A percentile compares a stretch with the other conserved stretches of the same genome.
Evolutionary conservation across 2,888 invertebrate genomes (phyloP).

Genomic region (Bedellia somnulentella): DNA sequence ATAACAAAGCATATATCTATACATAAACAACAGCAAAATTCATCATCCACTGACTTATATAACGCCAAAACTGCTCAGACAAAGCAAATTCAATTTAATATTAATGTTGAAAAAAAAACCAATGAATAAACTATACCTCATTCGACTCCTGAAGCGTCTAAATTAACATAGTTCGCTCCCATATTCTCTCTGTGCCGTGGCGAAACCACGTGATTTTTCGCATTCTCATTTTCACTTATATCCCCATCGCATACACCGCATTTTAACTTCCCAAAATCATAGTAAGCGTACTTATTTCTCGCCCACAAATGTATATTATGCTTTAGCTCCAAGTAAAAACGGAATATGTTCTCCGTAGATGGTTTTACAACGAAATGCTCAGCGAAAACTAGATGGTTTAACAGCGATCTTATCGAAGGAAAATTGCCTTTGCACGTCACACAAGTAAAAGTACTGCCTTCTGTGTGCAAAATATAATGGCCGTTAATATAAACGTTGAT

Average conservation of each 20-base stretch:
- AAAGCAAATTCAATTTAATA: too few relatives aligned
- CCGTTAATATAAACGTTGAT: conserved; percentile 48
- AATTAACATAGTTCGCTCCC: conserved; percentile 28
- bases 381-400: conserved; percentile 39
- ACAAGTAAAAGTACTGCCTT: conserved; percentile 35
- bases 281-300: conserved; percentile 42
- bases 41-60: too few relatives aligned
- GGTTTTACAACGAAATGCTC: conserved; percentile 35
- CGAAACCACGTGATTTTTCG: conserved; percentile 43
- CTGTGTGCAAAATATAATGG: conserved; percentile 34
- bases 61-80: too few relatives aligned
- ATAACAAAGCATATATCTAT: too few relatives aligned
- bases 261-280: conserved; percentile 35
- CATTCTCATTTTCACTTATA: conserved; percentile 37
- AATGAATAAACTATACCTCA: too few relatives aligned
- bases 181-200: conserved; percentile 41
- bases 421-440: conserved; percentile 30
- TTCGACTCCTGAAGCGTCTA: conserved; percentile 2
- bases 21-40: too few relatives aligned
- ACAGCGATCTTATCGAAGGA: conserved; percentile 34
- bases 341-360: conserved; percentile 34
- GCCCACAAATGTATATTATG: conserved; percentile 45
- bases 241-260: conserved; percentile 45
- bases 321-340: conserved; percentile 46
- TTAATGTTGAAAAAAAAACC: too few relatives aligned